Percentiles rank a stretch among this genome's conserved stretches.
phyloP scores from a whole-genome alignment of 2,113 vertebrate genomes.

The Arothron firmamentum region DNA sequence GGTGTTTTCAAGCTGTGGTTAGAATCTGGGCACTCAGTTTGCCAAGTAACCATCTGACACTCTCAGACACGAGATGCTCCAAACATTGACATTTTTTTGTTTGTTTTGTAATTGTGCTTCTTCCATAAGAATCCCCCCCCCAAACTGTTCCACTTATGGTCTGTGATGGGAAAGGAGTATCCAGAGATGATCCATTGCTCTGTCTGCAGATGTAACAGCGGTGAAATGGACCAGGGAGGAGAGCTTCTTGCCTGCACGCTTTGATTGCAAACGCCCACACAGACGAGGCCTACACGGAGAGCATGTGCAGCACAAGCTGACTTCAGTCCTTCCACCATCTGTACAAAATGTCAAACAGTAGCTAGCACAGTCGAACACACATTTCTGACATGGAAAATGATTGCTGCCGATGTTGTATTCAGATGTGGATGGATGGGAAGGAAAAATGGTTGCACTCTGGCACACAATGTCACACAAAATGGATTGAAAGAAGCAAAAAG shows the following conservation, averaged over 20 bases:
- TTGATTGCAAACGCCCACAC: constrained; percentile 26
- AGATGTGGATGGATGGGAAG: too few relatives aligned
- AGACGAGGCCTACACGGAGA: constrained; percentile 4
- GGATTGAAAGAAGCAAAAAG: too few relatives aligned
- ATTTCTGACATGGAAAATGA: constrained; percentile 44
- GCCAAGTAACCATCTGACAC: constrained; percentile 62
- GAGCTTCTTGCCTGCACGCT: constrained; percentile 14
- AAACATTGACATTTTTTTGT: constrained; percentile 31
- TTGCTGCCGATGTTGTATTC: constrained; percentile 3
- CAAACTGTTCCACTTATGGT: constrained; percentile 59
- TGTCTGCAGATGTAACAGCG: constrained; percentile 50
- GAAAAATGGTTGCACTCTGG: too few relatives aligned
- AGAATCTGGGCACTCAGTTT: constrained; percentile 47
- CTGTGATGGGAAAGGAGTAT: constrained; percentile 58
- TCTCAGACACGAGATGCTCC: constrained; percentile 35
- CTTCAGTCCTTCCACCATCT: constrained; percentile 21
- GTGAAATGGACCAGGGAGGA: constrained; percentile 50
- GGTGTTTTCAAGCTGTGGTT: constrained; percentile 42
- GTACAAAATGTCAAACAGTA: constrained; percentile 36
- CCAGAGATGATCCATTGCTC: constrained; percentile 50
- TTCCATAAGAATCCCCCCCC: too few relatives aligned
- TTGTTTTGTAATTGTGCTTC: constrained; percentile 12
- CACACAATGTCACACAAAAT: too few relatives aligned
- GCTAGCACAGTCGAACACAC: constrained; percentile 16
- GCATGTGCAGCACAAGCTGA: constrained; percentile 19